Evolutionary conservation across 1,140 invertebrate species (phyloP).

Genomic region (Ganaspis sp.): DNA sequence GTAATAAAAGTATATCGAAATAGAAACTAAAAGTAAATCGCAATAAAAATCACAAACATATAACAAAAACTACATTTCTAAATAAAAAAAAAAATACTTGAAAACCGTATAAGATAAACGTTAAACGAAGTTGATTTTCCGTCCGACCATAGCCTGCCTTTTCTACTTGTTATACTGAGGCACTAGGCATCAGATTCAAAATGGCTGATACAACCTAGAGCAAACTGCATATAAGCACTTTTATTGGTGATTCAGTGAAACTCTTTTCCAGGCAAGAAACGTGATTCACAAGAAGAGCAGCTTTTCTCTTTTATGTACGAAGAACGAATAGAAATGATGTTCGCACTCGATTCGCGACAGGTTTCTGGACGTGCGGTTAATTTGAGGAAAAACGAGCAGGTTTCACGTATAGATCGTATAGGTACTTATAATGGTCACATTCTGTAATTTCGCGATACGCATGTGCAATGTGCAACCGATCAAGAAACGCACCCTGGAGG

Average conservation of each 20-base stretch:
- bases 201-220: slow-evolving; percentile 22
- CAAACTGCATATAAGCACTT: not conserved
- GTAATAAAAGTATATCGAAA: no score
- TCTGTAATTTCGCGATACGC: slow-evolving; percentile 20
- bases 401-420: not conserved
- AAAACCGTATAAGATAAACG: no score
- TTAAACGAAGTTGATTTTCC: no score
- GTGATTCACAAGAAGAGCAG: slow-evolving; percentile 14
- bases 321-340: slow-evolving; percentile 27
- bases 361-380: slow-evolving; percentile 21
- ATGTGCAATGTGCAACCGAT: slow-evolving; percentile 39
- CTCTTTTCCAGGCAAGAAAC: slow-evolving; percentile 10
- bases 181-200: slow-evolving; percentile 1
- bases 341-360: slow-evolving; percentile 17
- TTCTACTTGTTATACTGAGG: not conserved
- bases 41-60: no score
- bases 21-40: no score
- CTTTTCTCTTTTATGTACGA: slow-evolving; percentile 27
- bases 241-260: slow-evolving; percentile 18
- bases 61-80: no score
- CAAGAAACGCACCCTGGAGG: slow-evolving; percentile 72
- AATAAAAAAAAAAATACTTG: no score
- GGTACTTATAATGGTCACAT: slow-evolving; percentile 16
- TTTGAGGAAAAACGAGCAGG: slow-evolving; percentile 31
- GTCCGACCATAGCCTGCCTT: not conserved